These are phyloP conservation scores for Anolis carolinensis DNA, from an alignment of 2,113 vertebrate genomes.

Conservation along the genomic window DNA sequence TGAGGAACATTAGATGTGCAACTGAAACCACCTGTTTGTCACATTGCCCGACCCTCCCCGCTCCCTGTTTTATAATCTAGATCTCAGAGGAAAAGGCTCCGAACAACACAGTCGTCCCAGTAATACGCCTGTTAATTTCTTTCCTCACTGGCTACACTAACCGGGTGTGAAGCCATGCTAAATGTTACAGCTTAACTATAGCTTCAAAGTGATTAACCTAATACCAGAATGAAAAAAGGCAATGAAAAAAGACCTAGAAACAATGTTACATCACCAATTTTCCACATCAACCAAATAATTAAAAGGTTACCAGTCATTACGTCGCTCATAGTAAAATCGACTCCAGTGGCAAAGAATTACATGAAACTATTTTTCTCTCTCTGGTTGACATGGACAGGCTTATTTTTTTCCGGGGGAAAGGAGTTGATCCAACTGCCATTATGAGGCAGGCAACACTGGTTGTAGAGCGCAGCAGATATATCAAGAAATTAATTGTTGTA, in stretches of 20 bases:
- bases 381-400: conserved; percentile 87
- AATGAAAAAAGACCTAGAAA: conserved; percentile 94
- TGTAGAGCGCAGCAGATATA: conserved; percentile 91
- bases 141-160: conserved; percentile 89
- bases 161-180: conserved; percentile 99
- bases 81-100: conserved; percentile 85
- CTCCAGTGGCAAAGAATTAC: conserved; percentile 87
- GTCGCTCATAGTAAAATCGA: conserved; percentile 88
- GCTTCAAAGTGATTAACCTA: conserved; percentile 93
- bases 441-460: conserved; percentile 89
- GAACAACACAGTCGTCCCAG: conserved; percentile 85
- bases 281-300: conserved; percentile 96
- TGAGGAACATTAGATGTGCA: conserved; percentile 88
- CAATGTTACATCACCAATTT: conserved; percentile 94
- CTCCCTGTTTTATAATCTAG: conserved; percentile 85
- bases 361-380: conserved; percentile 79
- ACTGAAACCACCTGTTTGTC: conserved; percentile 88
- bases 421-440: conserved; percentile 85
- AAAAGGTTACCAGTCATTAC: conserved; percentile 90
- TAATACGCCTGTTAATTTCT: conserved; percentile 81
- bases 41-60: conserved; percentile 79
- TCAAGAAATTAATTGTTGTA: conserved; percentile 86
- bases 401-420: conserved; percentile 80
- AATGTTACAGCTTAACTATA: conserved; percentile 99
- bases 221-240: conserved; percentile 92